Base-by-base conservation (phyloP, 1,140 invertebrate species). In the Acromyrmex charruanus region DNA sequence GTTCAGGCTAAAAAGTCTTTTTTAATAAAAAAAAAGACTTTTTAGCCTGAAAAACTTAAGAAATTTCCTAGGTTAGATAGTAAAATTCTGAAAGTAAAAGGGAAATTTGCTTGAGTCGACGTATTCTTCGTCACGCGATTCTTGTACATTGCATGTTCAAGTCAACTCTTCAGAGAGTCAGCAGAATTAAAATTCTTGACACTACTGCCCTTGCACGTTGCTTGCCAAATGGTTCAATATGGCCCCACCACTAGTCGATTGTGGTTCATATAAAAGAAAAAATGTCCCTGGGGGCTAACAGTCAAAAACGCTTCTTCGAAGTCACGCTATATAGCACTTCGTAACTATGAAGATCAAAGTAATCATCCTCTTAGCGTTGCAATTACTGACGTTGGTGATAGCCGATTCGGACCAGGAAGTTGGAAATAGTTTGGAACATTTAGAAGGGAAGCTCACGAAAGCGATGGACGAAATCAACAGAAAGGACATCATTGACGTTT, bases 211-310 rank as follows among this genome's bases (percentile, higher is more conserved):
- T 90, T 87, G 87, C 88, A 90, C 90, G 90, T 87, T 82, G 92
- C 91, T 93, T 95, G 95, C 95, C 95, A 95, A 95, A 95, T 95
- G 91, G 94, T 93, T 94, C 94, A 95, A 85, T 69, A 35, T 44
- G 81, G 77, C 93, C 93, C 93, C 94, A 94, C 94, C 91, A 80
- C 77, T 14, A 16, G 93, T 81, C 53, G 72, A 66, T 89, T 86
- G 51, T 49, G 88, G 77, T 44, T 69, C 71, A 77, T 95, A 95
- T 95, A 95, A 93, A 95, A 95, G 93, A 94, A 94, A 94, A 94
- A 93, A 93, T 86, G 61, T 69, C 87, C 68, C 68, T 58, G 81
- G 79, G 92, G 90, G 77, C 90, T 92, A 93, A 93, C 94, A 94
- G 92, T 95, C 92, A 91, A 95, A 95, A 92, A 91, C 89, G 86